Base-by-base conservation (phyloP, 2,797 vertebrate species). In the Acomys russatus region DNA sequence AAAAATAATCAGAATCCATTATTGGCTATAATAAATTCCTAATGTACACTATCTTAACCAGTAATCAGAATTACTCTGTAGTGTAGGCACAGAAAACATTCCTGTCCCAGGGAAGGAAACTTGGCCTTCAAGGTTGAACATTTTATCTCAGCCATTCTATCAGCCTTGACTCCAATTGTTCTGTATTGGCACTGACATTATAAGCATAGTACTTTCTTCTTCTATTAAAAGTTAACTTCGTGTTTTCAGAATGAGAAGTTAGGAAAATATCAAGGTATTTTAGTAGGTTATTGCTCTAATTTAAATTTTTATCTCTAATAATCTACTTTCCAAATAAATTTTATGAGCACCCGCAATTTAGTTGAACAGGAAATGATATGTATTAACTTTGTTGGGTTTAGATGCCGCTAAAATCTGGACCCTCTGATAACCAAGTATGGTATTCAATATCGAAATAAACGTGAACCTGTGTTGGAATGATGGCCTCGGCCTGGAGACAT, bases 291-390 rank as follows among this genome's bases (percentile, higher is more conserved):
- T 71, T 90, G 11, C 92, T 68, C 38, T 91, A 91, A 91, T 96
- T 85, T 88, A 61, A 9, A 79, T 95, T 59, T 95, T 96, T 97
- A 88, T 97, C 92, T 96, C 54, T 70, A 88, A 89, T 89, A 86
- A 66, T 92, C 9, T 93, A 91, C 70, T 96, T 96, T 97, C 93
- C 87, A 96, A 96, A 84, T 61, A 70, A 91, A 95, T 94, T 85
- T 97, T 93, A 85, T 94, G 74, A 95, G 74, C 92, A 90, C 94
- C 12, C 95, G 6, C 83, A 85, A 90, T 77, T 92, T 90, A 64
- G 51, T 87, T 79, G 54, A 92, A 28, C 79, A 84, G 70, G 85
- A 95, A 86, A 91, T 54, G 22, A 92, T 59, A 87, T 63, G 82
- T 12, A 66, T 88, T 93, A 88, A 49, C 14, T 92, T 95, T 94